Evolutionary conservation across 2,888 invertebrate species (phyloP), one percentile per base, ranked within the genome.

Genomic region (Sarcophaga caerulescens): DNA sequence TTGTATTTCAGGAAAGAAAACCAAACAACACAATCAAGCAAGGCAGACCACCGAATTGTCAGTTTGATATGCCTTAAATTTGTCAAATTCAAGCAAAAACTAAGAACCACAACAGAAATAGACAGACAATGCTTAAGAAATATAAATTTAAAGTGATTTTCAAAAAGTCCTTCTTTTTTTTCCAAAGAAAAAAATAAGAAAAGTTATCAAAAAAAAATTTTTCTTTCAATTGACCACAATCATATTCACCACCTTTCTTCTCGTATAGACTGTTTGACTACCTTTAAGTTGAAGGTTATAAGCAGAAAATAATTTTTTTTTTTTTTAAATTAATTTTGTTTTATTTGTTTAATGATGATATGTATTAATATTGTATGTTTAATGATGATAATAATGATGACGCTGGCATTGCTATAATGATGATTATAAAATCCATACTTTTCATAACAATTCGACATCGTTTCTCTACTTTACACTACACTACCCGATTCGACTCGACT

Each of bases 291-390:
- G 8, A 35, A 35, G 8, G 35, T 1, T 35, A 8, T 6, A 35
- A 35, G 8, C 35, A 35, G 35, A 35, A 35, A 35, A 1, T 1
- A 35, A 35, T 35, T 35, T 47, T 47, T 52, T 52, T 14, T 3
- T 45, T 45, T 45, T 47, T 1, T 14, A 8, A 52, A 52, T 14
- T 52, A 17, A 52, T 17, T 52, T 47, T 62, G 79, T 79, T 82
- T 85, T 80, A 68, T 85, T 83, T 77, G 77, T 77, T 76, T 76
- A 76, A 81, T 81, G 83, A 83, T 84, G 78, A 81, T 83, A n/a
- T n/a, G n/a, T n/a, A 86, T 84, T 8, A 35, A 35, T 35, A 35
- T 35, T 35, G 35, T 86, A 86, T 86, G 81, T 63, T 86, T 81
- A 80, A 47, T 35, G 35, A 35, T 35, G 10, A 52, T 82, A 35